Percentiles rank a stretch among this genome's conserved stretches.
Conservation (phyloP, 2,113 vertebrate species). For the Cyrtonyx montezumae region DNA sequence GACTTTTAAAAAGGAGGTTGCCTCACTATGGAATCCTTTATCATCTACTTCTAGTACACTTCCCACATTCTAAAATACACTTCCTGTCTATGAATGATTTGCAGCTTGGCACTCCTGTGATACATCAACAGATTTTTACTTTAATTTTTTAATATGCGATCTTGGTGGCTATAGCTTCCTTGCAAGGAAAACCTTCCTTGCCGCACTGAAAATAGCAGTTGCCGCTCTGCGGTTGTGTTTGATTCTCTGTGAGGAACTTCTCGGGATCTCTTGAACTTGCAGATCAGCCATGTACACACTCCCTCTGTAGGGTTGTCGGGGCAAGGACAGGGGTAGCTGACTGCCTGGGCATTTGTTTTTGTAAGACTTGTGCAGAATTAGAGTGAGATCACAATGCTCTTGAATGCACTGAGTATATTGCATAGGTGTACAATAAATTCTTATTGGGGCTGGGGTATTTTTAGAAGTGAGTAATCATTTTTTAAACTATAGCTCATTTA, state of each 20-base stretch:
- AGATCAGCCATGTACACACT: fast-evolving
- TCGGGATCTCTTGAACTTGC: background rate
- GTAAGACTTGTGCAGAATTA: fast-evolving
- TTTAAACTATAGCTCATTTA: background rate
- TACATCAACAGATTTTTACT: background rate
- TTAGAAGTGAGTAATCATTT: background rate
- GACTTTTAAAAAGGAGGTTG: background rate
- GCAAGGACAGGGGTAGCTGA: fast-evolving
- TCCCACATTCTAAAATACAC: background rate
- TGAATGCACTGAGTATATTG: background rate
- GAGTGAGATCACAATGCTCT: background rate
- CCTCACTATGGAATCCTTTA: background rate
- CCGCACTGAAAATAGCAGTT: background rate
- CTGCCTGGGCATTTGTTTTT: background rate
- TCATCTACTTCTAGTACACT: background rate
- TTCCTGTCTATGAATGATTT: background rate
- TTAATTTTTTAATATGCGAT: background rate
- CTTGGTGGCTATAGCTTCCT: background rate
- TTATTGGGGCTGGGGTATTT: background rate
- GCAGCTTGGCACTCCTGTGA: background rate
- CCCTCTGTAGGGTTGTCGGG: background rate
- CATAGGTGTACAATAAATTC: background rate
- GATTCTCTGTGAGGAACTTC: background rate
- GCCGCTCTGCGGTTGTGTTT: background rate
- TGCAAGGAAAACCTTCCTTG: background rate